These are phyloP conservation scores for Nasonovia ribisnigri DNA, from an alignment of 2,888 invertebrate genomes.

Conservation along the genomic window DNA sequence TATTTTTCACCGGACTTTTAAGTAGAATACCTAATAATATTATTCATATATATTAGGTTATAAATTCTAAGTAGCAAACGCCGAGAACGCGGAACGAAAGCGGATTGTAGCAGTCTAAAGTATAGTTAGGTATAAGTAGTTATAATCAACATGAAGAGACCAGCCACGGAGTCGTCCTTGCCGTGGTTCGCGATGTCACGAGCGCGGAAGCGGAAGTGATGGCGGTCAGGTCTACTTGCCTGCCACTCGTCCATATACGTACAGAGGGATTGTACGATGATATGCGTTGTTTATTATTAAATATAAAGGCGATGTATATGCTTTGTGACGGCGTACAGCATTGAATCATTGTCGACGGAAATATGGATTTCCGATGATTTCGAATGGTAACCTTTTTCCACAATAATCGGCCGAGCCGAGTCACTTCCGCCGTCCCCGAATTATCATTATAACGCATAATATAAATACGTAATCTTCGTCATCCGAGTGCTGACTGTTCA, in stretches of 20 bases:
- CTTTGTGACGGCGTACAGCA: neutral
- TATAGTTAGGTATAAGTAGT: neutral
- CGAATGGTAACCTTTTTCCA: neutral
- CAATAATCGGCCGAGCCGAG: neutral
- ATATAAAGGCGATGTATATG: neutral
- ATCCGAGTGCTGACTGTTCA: neutral
- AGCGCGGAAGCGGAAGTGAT: conserved; percentile 38
- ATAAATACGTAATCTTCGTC: neutral
- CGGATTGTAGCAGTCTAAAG: neutral
- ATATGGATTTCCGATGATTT: neutral
- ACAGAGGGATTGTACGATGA: neutral
- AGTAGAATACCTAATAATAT: neutral
- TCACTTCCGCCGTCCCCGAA: neutral
- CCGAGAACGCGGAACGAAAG: neutral
- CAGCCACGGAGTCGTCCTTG: conserved; percentile 15
- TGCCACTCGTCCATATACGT: neutral
- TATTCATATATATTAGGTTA: neutral
- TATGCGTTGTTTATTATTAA: neutral
- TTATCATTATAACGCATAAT: neutral
- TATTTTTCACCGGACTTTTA: too few species aligned
- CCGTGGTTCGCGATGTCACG: neutral
- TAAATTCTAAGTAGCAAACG: neutral
- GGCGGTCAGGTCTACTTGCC: neutral
- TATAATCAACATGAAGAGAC: neutral
- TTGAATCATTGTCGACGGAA: neutral